phyloP scores from a whole-genome alignment of 1,140 invertebrate species.

The Euwallacea similis region DNA sequence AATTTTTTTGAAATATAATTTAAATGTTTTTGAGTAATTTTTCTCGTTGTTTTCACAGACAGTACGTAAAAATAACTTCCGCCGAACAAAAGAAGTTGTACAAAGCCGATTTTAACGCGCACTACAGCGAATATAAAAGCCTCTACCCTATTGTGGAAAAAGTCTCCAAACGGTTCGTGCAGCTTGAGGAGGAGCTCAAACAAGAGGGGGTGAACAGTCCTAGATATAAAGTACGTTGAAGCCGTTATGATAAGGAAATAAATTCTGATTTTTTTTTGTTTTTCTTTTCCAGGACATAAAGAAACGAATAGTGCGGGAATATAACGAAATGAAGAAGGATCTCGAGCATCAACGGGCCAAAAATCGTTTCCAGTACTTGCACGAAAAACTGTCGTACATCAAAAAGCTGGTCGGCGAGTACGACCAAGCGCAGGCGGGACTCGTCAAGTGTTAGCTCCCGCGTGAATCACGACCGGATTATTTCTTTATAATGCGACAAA shows the following conservation, averaged over 20 bases:
- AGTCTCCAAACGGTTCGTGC: slow-evolving; percentile 74
- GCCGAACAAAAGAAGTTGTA: slow-evolving; percentile 78
- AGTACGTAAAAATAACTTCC: slow-evolving; percentile 76
- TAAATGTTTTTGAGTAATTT: not conserved
- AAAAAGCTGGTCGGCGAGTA: slow-evolving; percentile 83
- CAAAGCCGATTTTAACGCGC: slow-evolving; percentile 83
- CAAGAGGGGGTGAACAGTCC: slow-evolving; percentile 56
- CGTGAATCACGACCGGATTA: slow-evolving; percentile 12
- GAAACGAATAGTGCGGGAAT: slow-evolving; percentile 79
- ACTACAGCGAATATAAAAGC: slow-evolving; percentile 81
- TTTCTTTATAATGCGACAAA: no score
- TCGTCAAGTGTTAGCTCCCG: slow-evolving; percentile 26
- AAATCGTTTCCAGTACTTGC: slow-evolving; percentile 79
- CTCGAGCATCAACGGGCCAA: slow-evolving; percentile 70
- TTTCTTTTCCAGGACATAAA: slow-evolving; percentile 63
- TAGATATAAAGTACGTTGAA: slow-evolving; percentile 57
- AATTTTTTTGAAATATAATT: slow-evolving; percentile 45
- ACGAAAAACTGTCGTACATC: slow-evolving; percentile 87
- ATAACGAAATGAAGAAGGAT: slow-evolving; percentile 76
- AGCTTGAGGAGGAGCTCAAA: slow-evolving; percentile 68
- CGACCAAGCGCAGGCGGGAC: slow-evolving; percentile 59
- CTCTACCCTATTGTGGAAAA: slow-evolving; percentile 75
- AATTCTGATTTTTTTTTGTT: not conserved
- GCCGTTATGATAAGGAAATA: not conserved
- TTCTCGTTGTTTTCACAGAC: slow-evolving; percentile 58